Conservation (phyloP, 2,888 invertebrate genomes). For the Conus canariensis region DNA sequence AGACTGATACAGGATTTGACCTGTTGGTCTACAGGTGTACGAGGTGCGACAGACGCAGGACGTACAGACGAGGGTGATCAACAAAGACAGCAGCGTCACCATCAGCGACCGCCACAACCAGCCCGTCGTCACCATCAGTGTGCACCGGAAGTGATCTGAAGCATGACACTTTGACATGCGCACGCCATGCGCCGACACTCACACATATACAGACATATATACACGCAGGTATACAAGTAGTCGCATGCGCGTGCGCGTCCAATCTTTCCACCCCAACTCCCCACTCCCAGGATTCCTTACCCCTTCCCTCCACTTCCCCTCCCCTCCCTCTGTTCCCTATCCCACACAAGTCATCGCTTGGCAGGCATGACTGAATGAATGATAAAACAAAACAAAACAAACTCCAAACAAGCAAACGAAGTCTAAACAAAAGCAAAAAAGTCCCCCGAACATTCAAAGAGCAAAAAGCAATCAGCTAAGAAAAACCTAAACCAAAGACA, state of each 20-base stretch:
- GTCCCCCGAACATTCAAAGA: too few relatives aligned
- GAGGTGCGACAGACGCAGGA: slow-evolving; percentile 72
- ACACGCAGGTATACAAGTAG: not conserved
- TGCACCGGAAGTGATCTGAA: slow-evolving; percentile 62
- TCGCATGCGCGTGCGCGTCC: not conserved
- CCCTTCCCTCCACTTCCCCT: too few relatives aligned
- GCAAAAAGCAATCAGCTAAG: too few relatives aligned
- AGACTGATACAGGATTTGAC: too few relatives aligned
- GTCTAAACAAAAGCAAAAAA: too few relatives aligned
- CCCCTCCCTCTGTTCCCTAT: too few relatives aligned
- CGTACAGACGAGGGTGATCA: slow-evolving; percentile 69
- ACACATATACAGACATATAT: not conserved
- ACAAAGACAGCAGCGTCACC: slow-evolving; percentile 72
- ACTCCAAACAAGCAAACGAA: too few relatives aligned
- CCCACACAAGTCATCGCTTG: too few relatives aligned
- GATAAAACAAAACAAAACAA: too few relatives aligned
- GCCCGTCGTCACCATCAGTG: slow-evolving; percentile 73
- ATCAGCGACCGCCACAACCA: slow-evolving; percentile 67
- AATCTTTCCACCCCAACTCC: not conserved
- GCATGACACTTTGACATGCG: not conserved
- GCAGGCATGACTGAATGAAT: too few relatives aligned
- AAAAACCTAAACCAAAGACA: too few relatives aligned
- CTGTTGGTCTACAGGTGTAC: slow-evolving; percentile 47
- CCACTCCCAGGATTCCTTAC: too few relatives aligned
- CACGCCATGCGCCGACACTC: not conserved